Conservation (phyloP, 2,113 vertebrate genomes). For the Psephotus haematonotus region DNA sequence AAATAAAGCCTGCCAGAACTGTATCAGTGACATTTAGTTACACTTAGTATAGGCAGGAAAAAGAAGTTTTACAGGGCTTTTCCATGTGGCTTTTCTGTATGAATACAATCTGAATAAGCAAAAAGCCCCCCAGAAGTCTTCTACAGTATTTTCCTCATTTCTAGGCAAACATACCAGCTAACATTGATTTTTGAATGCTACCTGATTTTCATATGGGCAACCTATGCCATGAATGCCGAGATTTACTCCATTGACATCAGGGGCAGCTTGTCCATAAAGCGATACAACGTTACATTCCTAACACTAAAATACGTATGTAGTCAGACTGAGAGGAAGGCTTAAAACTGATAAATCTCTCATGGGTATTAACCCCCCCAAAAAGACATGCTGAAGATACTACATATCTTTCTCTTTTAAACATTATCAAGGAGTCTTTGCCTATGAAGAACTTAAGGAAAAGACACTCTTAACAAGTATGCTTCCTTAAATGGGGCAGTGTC, state of each 20-base stretch:
- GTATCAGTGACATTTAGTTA: not conserved
- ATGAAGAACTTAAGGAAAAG: not conserved
- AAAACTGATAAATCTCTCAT: not conserved
- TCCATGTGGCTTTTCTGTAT: not conserved
- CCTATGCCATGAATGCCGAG: accelerated
- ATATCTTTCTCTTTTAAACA: not conserved
- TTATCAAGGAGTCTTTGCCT: not conserved
- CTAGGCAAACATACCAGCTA: not conserved
- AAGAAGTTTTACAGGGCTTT: not conserved
- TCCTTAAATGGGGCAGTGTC: not conserved
- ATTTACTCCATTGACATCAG: not conserved
- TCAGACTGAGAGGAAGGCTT: not conserved
- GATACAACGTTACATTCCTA: not conserved
- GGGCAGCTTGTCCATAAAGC: not conserved
- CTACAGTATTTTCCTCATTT: not conserved
- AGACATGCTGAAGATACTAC: not conserved
- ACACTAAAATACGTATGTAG: not conserved
- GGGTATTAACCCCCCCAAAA: not conserved
- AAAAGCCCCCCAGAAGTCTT: not conserved
- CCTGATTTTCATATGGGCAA: not conserved
- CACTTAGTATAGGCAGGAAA: not conserved
- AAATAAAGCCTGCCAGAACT: not conserved
- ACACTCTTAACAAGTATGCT: not conserved
- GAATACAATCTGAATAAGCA: not conserved
- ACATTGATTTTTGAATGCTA: not conserved